Conservation (phyloP, 2,113 vertebrate genomes). For the Peromyscus polionotus region DNA sequence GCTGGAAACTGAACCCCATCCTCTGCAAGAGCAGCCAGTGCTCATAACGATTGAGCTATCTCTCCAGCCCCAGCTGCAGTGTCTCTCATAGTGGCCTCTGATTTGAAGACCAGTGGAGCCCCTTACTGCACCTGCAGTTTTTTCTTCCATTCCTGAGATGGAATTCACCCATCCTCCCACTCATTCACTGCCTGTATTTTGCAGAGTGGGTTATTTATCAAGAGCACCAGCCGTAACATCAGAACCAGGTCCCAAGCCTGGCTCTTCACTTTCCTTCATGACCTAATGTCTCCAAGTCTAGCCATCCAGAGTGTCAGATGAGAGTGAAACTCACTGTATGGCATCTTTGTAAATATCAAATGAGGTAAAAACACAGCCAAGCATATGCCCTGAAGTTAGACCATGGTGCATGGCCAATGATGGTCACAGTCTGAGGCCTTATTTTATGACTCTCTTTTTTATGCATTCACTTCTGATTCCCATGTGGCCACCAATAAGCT, state of each 20-base stretch:
- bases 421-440: background rate
- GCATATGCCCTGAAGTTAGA: background rate
- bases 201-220: background rate
- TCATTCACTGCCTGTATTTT: background rate
- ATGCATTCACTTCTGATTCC: background rate
- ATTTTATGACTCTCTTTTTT: background rate
- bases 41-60: background rate
- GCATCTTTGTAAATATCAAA: background rate
- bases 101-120: background rate
- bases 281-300: background rate
- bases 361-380: background rate
- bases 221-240: background rate
- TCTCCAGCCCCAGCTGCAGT: background rate
- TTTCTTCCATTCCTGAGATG: background rate
- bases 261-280: background rate
- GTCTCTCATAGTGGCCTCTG: background rate
- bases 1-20: background rate
- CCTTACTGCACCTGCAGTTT: background rate
- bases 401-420: rapidly evolving
- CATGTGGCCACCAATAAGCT: background rate
- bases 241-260: background rate
- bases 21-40: background rate
- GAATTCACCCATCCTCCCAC: no score
- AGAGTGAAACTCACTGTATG: background rate
- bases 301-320: background rate